A percentile compares a stretch with the other conserved stretches of the same genome.
Conservation (phyloP, 2,113 vertebrate species). For the Puma concolor region DNA sequence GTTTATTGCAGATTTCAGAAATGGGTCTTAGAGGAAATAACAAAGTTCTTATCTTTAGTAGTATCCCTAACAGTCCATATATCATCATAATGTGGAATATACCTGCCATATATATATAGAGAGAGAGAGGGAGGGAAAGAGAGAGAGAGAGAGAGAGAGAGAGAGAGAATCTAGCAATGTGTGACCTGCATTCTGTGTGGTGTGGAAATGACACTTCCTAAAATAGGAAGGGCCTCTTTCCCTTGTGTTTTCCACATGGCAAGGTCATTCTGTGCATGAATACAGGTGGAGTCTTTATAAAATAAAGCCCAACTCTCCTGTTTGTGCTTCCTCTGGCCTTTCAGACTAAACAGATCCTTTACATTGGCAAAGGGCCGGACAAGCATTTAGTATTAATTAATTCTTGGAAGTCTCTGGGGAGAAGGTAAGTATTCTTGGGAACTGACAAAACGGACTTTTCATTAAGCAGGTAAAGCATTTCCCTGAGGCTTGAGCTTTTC, state of each 20-base stretch:
- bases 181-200: not conserved
- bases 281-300: not conserved
- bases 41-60: not conserved
- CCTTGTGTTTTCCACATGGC: not conserved
- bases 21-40: not conserved
- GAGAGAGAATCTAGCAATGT: not conserved
- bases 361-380: slow-evolving; percentile 60
- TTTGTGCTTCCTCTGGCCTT: slow-evolving; percentile 60
- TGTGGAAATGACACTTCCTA: not conserved
- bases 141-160: too few species aligned
- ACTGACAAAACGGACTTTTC: slow-evolving; percentile 49
- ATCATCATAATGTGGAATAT: accelerated
- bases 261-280: not conserved
- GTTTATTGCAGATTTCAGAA: not conserved
- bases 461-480: not conserved
- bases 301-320: slow-evolving; percentile 39
- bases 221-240: not conserved
- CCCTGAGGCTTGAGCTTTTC: not conserved
- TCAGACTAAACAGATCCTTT: slow-evolving; percentile 57
- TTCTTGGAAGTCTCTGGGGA: slow-evolving; percentile 49
- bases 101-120: too few species aligned
- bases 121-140: too few species aligned
- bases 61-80: not conserved
- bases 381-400: slow-evolving; percentile 75
- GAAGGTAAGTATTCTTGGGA: slow-evolving; percentile 52